phyloP scores from a whole-genome alignment of 1,140 invertebrate species.

The Coboldia fuscipes region DNA sequence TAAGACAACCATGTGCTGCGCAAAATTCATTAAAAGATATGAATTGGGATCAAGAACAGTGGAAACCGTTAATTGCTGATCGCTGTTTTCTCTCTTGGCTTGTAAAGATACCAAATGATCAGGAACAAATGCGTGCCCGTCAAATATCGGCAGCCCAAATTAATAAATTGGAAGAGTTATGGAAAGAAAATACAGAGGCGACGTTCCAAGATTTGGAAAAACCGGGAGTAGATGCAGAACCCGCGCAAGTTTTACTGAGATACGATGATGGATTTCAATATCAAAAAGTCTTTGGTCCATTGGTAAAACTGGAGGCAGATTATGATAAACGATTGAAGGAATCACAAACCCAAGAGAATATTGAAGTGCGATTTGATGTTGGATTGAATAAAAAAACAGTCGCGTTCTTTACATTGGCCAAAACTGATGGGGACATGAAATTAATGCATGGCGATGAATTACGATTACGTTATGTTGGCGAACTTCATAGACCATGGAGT shows the following conservation, averaged over 20 bases:
- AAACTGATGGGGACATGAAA: slow-evolving; percentile 95
- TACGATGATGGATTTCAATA: slow-evolving; percentile 99
- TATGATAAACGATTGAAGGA: slow-evolving; percentile 97
- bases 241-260: slow-evolving; percentile 78
- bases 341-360: slow-evolving; percentile 95
- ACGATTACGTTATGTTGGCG: slow-evolving; percentile 78
- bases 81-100: slow-evolving; percentile 91
- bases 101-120: slow-evolving; percentile 87
- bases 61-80: slow-evolving; percentile 95
- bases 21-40: slow-evolving; percentile 93
- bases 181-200: slow-evolving; percentile 96
- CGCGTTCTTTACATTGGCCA: slow-evolving; percentile 93
- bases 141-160: slow-evolving; percentile 95
- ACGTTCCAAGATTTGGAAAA: slow-evolving; percentile 96
- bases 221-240: slow-evolving; percentile 92
- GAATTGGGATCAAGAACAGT: slow-evolving; percentile 99
- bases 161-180: slow-evolving; percentile 92
- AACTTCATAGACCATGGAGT: slow-evolving; percentile 82
- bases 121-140: slow-evolving; percentile 82
- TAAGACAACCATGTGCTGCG: slow-evolving; percentile 81
- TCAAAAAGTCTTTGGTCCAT: slow-evolving; percentile 92
- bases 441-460: slow-evolving; percentile 99
- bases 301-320: slow-evolving; percentile 94
- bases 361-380: slow-evolving; percentile 95
- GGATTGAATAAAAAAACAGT: slow-evolving; percentile 96